Evolutionary conservation across 1,140 invertebrate species (phyloP).

Genomic region (Steinernema khuongi): DNA sequence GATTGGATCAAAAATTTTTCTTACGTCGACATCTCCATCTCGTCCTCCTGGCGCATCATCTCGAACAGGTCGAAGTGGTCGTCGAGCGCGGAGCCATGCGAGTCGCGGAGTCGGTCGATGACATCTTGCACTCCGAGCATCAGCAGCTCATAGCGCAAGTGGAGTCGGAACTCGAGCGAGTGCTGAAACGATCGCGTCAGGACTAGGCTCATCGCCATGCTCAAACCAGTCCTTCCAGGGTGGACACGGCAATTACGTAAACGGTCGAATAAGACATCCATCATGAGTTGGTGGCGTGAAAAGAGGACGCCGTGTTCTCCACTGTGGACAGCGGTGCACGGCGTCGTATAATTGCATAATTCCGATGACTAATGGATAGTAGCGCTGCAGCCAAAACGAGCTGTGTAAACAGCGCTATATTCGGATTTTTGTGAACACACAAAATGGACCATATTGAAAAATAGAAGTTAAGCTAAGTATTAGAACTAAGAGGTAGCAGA

Average conservation of each 20-base stretch:
- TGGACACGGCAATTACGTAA: constrained; percentile 4
- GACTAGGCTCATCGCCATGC: constrained; percentile 2
- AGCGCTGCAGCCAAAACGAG: too few relatives aligned
- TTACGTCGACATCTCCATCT: constrained; percentile 64
- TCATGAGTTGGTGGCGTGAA: background rate
- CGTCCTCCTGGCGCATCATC: constrained; percentile 92
- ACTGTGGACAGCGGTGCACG: too few relatives aligned
- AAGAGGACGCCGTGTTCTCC: too few relatives aligned
- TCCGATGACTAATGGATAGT: too few relatives aligned
- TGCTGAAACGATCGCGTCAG: constrained; percentile 63
- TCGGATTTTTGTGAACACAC: too few relatives aligned
- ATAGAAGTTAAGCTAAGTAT: too few relatives aligned
- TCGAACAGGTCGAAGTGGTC: constrained; percentile 86
- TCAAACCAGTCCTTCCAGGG: background rate
- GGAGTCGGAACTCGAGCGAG: constrained; percentile 86
- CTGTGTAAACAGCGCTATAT: too few relatives aligned
- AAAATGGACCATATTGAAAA: too few relatives aligned
- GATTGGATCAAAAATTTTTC: constrained; percentile 65
- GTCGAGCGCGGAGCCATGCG: constrained; percentile 44
- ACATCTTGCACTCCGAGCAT: constrained; percentile 94
- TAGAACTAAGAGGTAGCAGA: too few relatives aligned
- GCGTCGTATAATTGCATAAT: too few relatives aligned
- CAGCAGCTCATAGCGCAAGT: constrained; percentile 88
- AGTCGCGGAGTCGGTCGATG: constrained; percentile 66
- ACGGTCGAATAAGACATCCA: constrained; percentile 15